Evolutionary conservation across 2,888 invertebrate genomes (phyloP).

Genomic region (Cataglyphis cursor): DNA sequence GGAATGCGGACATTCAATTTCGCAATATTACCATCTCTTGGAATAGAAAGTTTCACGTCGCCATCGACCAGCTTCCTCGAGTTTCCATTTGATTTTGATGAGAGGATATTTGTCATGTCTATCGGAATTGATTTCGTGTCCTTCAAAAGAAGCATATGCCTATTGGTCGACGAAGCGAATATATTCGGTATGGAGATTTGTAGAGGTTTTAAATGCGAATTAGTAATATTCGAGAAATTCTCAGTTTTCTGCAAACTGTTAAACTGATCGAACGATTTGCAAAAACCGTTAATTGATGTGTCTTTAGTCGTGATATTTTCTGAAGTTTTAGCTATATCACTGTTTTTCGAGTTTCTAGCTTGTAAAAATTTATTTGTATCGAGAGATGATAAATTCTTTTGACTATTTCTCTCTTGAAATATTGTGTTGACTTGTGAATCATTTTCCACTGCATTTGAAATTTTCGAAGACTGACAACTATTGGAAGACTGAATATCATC

Average conservation of each 20-base stretch:
- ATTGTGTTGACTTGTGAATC: background rate
- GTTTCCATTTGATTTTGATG: constrained; percentile 23
- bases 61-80: background rate
- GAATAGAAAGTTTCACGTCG: constrained; percentile 3
- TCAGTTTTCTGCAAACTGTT: background rate
- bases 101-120: constrained; percentile 52
- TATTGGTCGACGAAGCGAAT: constrained; percentile 73
- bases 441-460: background rate
- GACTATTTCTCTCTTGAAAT: constrained; percentile 2
- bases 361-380: background rate
- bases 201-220: constrained; percentile 76
- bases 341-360: background rate
- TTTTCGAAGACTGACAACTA: background rate
- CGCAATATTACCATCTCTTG: background rate
- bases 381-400: background rate
- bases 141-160: constrained; percentile 78
- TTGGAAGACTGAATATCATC: constrained; percentile 30
- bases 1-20: constrained; percentile 41
- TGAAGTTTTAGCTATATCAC: background rate
- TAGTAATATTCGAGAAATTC: background rate
- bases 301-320: background rate
- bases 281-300: background rate
- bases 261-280: background rate
- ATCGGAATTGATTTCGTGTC: constrained; percentile 78
- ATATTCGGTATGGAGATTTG: constrained; percentile 78